These are phyloP conservation scores for Sebastes matsubarae DNA, from an alignment of 2,797 vertebrate genomes.

Conservation along the genomic window DNA sequence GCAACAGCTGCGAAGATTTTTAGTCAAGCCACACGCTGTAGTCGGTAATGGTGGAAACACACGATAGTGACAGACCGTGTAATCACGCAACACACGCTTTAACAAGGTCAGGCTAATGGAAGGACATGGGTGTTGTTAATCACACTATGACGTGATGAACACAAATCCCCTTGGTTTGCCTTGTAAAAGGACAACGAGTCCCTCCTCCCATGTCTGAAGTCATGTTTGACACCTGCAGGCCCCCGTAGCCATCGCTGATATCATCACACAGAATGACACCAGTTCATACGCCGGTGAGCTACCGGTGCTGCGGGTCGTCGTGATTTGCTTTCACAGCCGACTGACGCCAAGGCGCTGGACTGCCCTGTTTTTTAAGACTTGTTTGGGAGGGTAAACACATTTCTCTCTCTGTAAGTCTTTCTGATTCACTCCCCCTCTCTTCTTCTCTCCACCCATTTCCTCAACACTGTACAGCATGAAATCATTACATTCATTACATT, in stretches of 20 bases:
- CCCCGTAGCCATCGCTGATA: slow-evolving; percentile 29
- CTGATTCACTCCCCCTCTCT: background rate
- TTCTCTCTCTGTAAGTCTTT: background rate
- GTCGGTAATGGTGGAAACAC: slow-evolving; percentile 38
- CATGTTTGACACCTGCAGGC: slow-evolving; percentile 61
- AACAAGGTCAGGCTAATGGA: slow-evolving; percentile 67
- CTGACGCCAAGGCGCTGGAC: slow-evolving; percentile 9
- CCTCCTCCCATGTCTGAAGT: slow-evolving; percentile 21
- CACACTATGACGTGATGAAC: slow-evolving; percentile 45
- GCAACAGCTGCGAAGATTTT: slow-evolving; percentile 58
- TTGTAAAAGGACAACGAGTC: slow-evolving; percentile 50
- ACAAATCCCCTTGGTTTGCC: slow-evolving; percentile 50
- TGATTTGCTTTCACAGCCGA: slow-evolving; percentile 46
- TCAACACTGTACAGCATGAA: background rate
- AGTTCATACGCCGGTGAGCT: slow-evolving; percentile 16
- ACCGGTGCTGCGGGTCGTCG: slow-evolving; percentile 28
- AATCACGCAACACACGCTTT: slow-evolving; percentile 47
- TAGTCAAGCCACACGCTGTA: background rate
- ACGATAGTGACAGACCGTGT: slow-evolving; percentile 38
- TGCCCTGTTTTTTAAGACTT: slow-evolving; percentile 34
- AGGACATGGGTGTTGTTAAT: slow-evolving; percentile 57
- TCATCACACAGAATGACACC: slow-evolving; percentile 24
- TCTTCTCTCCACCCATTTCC: background rate
- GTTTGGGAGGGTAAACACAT: slow-evolving; percentile 29
- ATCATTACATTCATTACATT: background rate